Conservation (phyloP, 2,797 vertebrate species). For the Cynopterus sphinx region DNA sequence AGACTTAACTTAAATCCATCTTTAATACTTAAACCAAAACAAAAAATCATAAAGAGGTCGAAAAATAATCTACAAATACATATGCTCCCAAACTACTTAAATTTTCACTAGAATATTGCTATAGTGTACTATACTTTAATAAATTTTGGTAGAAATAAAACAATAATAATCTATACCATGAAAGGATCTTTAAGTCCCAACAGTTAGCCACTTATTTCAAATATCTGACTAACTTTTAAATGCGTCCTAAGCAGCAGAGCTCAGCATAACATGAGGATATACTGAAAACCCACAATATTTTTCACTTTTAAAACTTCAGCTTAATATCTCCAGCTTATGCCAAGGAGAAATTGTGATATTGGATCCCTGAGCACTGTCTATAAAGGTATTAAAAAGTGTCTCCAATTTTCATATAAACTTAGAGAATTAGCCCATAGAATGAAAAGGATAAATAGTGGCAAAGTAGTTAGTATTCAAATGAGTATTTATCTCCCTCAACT, state of each 20-base stretch:
- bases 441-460: not conserved
- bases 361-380: not conserved
- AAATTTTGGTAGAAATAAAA: conserved; percentile 27
- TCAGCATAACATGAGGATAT: conserved; percentile 11
- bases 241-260: not conserved
- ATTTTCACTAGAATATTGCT: not conserved
- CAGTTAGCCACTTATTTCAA: not conserved
- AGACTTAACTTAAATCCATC: not conserved
- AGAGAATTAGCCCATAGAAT: not conserved
- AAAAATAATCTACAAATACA: not conserved
- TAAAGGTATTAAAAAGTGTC: not conserved
- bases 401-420: not conserved
- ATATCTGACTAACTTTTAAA: not conserved
- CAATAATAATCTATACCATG: not conserved
- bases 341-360: not conserved
- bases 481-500: not conserved
- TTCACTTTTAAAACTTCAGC: not conserved
- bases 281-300: not conserved
- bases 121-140: conserved; percentile 29
- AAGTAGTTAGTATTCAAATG: not conserved
- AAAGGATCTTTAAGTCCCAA: conserved; percentile 14
- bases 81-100: not conserved
- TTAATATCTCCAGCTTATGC: not conserved
- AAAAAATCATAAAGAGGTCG: not conserved
- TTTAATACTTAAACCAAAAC: conserved; percentile 9